A percentile compares a stretch with the other conserved stretches of the same genome.
Conservation (phyloP, 1,140 invertebrate genomes). For the Capitella teleta region DNA sequence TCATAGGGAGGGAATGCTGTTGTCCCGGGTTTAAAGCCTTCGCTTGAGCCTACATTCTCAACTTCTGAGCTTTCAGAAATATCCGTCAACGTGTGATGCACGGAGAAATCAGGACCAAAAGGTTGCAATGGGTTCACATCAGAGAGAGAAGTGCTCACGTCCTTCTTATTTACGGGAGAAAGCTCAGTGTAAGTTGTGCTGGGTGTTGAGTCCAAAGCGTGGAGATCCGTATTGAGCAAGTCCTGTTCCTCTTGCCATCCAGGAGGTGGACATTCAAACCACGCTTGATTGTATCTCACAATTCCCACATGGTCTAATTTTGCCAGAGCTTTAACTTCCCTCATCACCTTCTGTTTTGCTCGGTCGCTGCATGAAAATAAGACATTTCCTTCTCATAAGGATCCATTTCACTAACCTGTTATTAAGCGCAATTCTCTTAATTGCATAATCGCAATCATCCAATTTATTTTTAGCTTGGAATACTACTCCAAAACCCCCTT, state of each 20-base stretch:
- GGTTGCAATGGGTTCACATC: too few relatives aligned
- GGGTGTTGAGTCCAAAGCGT: neutral
- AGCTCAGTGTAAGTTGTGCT: neutral
- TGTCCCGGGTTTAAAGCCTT: too few relatives aligned
- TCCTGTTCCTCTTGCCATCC: slow-evolving; percentile 78
- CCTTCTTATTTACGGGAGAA: neutral
- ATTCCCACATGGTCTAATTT: slow-evolving; percentile 90
- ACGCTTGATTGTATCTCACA: slow-evolving; percentile 86
- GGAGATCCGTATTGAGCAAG: too few relatives aligned
- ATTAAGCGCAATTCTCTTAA: slow-evolving; percentile 83
- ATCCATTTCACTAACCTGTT: slow-evolving; percentile 52
- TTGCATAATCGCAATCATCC: slow-evolving; percentile 86
- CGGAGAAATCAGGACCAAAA: too few relatives aligned
- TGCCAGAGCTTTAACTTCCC: slow-evolving; percentile 87
- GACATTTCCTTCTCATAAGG: neutral
- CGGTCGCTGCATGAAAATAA: slow-evolving; percentile 48
- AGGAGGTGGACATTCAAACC: slow-evolving; percentile 78
- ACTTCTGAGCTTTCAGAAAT: neutral
- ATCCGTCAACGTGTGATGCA: neutral
- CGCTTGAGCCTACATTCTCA: neutral
- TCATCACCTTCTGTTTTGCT: slow-evolving; percentile 70
- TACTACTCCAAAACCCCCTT: slow-evolving; percentile 93
- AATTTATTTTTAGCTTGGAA: slow-evolving; percentile 91
- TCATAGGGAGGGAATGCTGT: too few relatives aligned
- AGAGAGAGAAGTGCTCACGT: neutral